These are phyloP conservation scores for Hydrochoerus hydrochaeris DNA, from an alignment of 2,113 vertebrate genomes.

Conservation along the genomic window DNA sequence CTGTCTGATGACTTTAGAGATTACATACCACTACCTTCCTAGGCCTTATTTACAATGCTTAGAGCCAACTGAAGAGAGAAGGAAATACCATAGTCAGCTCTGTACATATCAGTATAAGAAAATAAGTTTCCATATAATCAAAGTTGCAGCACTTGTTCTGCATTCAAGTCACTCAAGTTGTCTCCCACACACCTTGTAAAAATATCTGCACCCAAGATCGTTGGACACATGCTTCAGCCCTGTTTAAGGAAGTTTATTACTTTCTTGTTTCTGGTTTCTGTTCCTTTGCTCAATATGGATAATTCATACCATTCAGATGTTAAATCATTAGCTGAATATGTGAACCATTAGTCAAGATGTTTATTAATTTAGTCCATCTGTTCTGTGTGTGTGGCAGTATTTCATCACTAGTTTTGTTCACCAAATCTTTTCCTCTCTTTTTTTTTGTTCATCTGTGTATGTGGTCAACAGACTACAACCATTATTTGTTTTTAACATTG, in stretches of 20 bases:
- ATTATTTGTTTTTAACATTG: neutral
- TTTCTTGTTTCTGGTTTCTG: neutral
- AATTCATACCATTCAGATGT: neutral
- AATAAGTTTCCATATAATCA: too few relatives aligned
- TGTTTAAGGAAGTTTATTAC: neutral
- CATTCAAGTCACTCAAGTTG: too few relatives aligned
- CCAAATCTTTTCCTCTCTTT: neutral
- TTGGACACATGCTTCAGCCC: neutral
- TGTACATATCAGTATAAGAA: too few relatives aligned
- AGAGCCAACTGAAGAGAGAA: too few relatives aligned
- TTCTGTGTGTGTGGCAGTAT: neutral
- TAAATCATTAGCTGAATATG: neutral
- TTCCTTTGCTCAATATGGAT: neutral
- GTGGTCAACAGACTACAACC: neutral
- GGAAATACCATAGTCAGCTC: too few relatives aligned
- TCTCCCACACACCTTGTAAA: neutral
- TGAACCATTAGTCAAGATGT: neutral
- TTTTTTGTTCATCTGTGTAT: neutral
- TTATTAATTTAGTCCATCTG: neutral
- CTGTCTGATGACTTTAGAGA: too few relatives aligned
- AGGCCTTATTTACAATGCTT: too few relatives aligned
- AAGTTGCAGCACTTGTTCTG: too few relatives aligned
- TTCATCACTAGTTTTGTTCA: neutral
- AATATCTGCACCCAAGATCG: neutral
- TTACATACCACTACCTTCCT: too few relatives aligned